Conservation (phyloP, 2,113 vertebrate genomes). For the Hystrix cristata region DNA sequence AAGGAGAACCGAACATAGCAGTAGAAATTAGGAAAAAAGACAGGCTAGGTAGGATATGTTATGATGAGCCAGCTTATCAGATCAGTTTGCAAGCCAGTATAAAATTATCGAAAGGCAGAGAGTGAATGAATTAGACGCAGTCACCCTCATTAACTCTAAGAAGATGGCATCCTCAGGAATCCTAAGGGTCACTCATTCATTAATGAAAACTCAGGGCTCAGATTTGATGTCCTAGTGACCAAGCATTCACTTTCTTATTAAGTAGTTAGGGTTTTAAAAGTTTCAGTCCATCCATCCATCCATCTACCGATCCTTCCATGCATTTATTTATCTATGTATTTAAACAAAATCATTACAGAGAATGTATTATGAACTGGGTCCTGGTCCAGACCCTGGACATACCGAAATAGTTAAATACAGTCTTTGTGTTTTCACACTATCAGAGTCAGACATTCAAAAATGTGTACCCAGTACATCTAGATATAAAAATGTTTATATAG, state of each 20-base stretch:
- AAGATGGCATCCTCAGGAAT: neutral
- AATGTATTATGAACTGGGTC: neutral
- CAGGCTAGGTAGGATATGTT: neutral
- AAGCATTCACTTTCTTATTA: neutral
- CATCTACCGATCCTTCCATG: neutral
- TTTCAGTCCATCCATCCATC: neutral
- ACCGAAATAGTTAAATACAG: neutral
- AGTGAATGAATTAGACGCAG: neutral
- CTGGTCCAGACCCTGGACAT: neutral
- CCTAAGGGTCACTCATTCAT: neutral
- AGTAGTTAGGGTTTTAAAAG: neutral
- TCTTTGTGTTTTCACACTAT: neutral
- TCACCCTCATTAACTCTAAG: neutral
- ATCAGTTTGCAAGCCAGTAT: neutral
- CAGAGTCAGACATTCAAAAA: neutral
- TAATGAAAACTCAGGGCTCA: neutral
- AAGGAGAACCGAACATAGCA: neutral
- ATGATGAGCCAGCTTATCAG: neutral
- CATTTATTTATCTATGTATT: neutral
- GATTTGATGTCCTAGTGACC: neutral
- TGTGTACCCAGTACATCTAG: neutral
- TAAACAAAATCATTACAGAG: neutral
- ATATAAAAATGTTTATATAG: neutral
- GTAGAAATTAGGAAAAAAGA: neutral
- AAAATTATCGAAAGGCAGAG: constrained; percentile 4